phyloP scores from a whole-genome alignment of 1,140 invertebrate genomes.

The Drosophila trapezifrons region DNA sequence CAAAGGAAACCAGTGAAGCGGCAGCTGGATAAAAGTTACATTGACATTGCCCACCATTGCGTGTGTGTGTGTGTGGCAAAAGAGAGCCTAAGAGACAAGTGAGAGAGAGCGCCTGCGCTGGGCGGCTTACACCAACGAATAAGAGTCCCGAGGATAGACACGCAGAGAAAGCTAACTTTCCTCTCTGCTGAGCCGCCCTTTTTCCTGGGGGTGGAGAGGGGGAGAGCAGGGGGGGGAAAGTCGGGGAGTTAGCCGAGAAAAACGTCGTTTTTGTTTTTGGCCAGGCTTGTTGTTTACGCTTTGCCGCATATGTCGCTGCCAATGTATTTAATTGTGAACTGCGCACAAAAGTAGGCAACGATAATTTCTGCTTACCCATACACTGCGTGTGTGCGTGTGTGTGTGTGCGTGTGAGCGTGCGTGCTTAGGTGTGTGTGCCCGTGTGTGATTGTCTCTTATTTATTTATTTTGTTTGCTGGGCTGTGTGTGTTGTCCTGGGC shows the following conservation, averaged over 20 bases:
- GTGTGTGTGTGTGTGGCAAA: slow-evolving; percentile 16
- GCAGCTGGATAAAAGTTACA: slow-evolving; percentile 81
- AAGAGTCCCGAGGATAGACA: slow-evolving; percentile 58
- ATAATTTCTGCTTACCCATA: slow-evolving; percentile 40
- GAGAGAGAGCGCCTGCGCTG: slow-evolving; percentile 64
- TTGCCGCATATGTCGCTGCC: slow-evolving; percentile 77
- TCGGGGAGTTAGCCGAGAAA: slow-evolving; percentile 22
- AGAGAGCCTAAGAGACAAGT: slow-evolving; percentile 9
- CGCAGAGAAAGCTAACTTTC: slow-evolving; percentile 34
- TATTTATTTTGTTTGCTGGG: slow-evolving; percentile 56
- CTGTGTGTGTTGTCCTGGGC: slow-evolving; percentile 40
- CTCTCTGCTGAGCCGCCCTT: slow-evolving; percentile 55
- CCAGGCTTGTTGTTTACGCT: slow-evolving; percentile 71
- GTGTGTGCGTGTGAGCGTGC: background rate
- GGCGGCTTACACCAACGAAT: slow-evolving; percentile 31
- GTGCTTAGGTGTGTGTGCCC: background rate
- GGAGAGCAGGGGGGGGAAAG: background rate
- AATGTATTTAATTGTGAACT: slow-evolving; percentile 75
- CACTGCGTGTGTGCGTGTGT: background rate
- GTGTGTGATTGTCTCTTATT: slow-evolving; percentile 51
- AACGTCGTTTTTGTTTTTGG: slow-evolving; percentile 47
- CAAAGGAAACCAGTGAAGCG: slow-evolving; percentile 77
- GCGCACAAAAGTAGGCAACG: slow-evolving; percentile 65
- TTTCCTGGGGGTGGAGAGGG: slow-evolving; percentile 11
- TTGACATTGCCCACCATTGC: slow-evolving; percentile 68